Base-by-base conservation (phyloP, 2,888 invertebrate species). In the Nasonovia ribisnigri region DNA sequence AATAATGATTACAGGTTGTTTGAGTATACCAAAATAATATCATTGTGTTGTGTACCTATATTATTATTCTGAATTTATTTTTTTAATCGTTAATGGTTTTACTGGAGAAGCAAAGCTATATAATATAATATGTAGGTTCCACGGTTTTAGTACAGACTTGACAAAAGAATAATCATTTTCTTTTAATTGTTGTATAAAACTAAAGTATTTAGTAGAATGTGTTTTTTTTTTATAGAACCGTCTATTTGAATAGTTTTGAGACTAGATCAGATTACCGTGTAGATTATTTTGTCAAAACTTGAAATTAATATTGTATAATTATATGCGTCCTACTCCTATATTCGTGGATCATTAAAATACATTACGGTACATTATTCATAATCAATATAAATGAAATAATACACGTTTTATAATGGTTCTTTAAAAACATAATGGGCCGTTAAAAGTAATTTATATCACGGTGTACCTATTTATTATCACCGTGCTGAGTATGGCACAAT, bases 391-490 rank as follows among this genome's bases (percentile, higher is more conserved):
- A 77, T 36, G 26, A 90, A 42, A 77, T 77, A 67, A 51, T 77
- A 36, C 36, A 42, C n/a, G 13, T 67, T 77, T 77, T 36, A 13
- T 90, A 77, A 90, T 6, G 51, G 48, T 42, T 48, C 20, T 77
- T 77, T 11, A 26, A 89, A 90, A 90, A 60, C 24, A 42, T 1
- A 36, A n/a, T 48, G 48, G 0, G 26, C 6, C 77, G 26, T 90
- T 77, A 77, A 77, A 77, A 48, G 26, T 67, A 77, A 77, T 90
- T 48, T 36, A 77, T 77, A 77, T 77, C 48, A 36, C 67, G 3
- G 67, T 29, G 42, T 42, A 77, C 36, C 36, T 77, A 90, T 90
- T 90, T 48, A 77, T 90, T 77, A 90, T 90, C 90, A 6, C 77
- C 1, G 48, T 43, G 43, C 29, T 43, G 29, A 89, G 60, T 46